Evolutionary conservation across 2,797 vertebrate genomes (phyloP).

Genomic region (Echeneis naucrates): DNA sequence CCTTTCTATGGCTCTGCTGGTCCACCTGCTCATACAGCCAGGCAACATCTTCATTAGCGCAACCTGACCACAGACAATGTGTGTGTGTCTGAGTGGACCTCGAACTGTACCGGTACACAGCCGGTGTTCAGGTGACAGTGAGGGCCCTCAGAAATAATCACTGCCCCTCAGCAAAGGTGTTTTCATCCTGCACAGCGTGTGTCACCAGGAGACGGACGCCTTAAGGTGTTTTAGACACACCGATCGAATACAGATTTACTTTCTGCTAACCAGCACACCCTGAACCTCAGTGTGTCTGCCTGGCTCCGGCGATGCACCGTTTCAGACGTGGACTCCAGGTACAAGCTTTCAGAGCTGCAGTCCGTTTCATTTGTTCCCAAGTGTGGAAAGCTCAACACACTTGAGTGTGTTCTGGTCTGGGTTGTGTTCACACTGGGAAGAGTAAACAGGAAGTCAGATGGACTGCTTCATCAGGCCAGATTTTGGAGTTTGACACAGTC

Average conservation of each 20-base stretch:
- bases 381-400: not conserved
- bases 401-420: not conserved
- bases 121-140: conserved; percentile 1
- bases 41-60: conserved; percentile 57
- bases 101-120: conserved; percentile 8
- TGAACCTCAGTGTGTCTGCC: not conserved
- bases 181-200: conserved; percentile 7
- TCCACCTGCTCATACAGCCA: conserved; percentile 21
- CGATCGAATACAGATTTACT: conserved; percentile 6
- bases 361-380: conserved; percentile 5
- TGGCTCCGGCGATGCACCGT: not conserved
- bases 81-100: not conserved
- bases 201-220: not conserved
- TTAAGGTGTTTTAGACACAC: not conserved
- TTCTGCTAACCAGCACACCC: not conserved
- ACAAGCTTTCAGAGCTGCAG: not conserved
- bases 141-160: conserved; percentile 17
- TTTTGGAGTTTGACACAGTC: not conserved
- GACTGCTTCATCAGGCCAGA: not conserved
- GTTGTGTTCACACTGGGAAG: not conserved
- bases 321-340: not conserved
- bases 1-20: conserved; percentile 51
- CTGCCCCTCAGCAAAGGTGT: conserved; percentile 2
- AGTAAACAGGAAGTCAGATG: not conserved
- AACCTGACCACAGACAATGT: conserved; percentile 32